phyloP scores from a whole-genome alignment of 2,888 invertebrate species.

The Drosophila anomalata region DNA sequence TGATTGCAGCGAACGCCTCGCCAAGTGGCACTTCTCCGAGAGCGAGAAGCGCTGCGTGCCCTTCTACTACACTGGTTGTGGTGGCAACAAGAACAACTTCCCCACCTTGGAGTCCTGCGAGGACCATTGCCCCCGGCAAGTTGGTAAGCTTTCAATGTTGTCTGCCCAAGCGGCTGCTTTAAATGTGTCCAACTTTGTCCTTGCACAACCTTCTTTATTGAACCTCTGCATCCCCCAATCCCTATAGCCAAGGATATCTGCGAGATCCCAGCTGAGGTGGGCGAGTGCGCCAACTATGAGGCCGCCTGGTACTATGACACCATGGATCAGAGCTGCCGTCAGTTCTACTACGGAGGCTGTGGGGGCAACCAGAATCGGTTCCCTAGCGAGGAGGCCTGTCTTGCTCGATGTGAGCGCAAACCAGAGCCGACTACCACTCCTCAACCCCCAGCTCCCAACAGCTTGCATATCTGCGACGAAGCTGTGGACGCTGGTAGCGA shows the following conservation, averaged over 20 bases:
- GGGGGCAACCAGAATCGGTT: constrained; percentile 96
- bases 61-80: constrained; percentile 96
- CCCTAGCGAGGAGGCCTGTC: constrained; percentile 87
- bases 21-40: constrained; percentile 94
- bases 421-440: constrained; percentile 80
- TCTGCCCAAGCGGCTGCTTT: constrained; percentile 56
- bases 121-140: constrained; percentile 90
- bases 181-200: constrained; percentile 49
- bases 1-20: constrained; percentile 89
- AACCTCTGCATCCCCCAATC: constrained; percentile 10
- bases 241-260: constrained; percentile 88
- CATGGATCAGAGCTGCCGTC: constrained; percentile 88
- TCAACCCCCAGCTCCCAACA: constrained; percentile 44
- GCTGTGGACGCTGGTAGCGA: constrained; percentile 91
- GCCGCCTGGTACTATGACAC: constrained; percentile 94
- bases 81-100: constrained; percentile 95
- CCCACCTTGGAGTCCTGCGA: constrained; percentile 89
- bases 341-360: constrained; percentile 96
- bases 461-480: constrained; percentile 86
- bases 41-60: constrained; percentile 94
- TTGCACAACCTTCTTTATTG: constrained; percentile 20
- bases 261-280: constrained; percentile 89
- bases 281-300: constrained; percentile 91
- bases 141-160: constrained; percentile 87
- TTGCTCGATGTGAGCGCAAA: constrained; percentile 86